Evolutionary conservation across 2,888 invertebrate genomes (phyloP).

Genomic region (Dendrolimus pini): DNA sequence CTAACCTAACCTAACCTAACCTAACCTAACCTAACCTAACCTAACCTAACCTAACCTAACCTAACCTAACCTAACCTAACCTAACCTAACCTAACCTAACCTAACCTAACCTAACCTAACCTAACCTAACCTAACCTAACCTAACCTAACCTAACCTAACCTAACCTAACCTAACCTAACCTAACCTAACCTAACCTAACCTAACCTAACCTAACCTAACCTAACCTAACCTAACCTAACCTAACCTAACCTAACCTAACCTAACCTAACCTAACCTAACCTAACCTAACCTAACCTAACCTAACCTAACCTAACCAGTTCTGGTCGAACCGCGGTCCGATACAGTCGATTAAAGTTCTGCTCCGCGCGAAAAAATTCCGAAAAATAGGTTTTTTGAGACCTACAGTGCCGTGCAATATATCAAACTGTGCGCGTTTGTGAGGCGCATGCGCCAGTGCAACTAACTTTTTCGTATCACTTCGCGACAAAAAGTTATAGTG

Average conservation of each 20-base stretch:
- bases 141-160: conserved; percentile 16
- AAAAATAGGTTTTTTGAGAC: no score
- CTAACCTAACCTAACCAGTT: conserved; percentile 15
- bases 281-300: conserved; percentile 17
- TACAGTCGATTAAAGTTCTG: background rate
- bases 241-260: conserved; percentile 16
- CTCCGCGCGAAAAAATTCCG: no score
- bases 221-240: conserved; percentile 16
- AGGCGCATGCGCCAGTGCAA: no score
- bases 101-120: conserved; percentile 17
- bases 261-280: conserved; percentile 18
- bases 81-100: conserved; percentile 13
- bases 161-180: conserved; percentile 18
- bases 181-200: conserved; percentile 18
- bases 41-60: conserved; percentile 15
- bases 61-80: conserved; percentile 13
- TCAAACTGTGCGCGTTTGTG: no score
- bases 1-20: conserved; percentile 10
- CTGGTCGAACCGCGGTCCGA: conserved; percentile 7
- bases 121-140: conserved; percentile 14
- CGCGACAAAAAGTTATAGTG: no score
- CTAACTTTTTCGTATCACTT: no score
- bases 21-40: conserved; percentile 14
- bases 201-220: conserved; percentile 16
- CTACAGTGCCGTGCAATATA: no score